These are phyloP conservation scores for Meles meles DNA, from an alignment of 2,113 vertebrate species.

Conservation along the genomic window DNA sequence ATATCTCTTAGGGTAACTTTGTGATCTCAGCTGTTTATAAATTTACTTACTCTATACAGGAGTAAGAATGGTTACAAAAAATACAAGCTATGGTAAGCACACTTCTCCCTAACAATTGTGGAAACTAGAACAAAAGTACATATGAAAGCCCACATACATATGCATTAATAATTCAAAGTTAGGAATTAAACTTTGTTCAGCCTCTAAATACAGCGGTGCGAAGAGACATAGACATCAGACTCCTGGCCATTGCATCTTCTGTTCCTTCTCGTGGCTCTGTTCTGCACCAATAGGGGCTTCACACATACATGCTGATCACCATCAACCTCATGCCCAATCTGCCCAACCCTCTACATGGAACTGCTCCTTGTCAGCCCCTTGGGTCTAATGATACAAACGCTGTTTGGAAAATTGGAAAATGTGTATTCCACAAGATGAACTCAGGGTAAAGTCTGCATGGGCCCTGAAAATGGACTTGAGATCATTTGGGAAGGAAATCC, in stretches of 20 bases:
- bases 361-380: not conserved
- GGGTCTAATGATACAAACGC: not conserved
- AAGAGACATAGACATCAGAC: not conserved
- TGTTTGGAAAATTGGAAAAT: not conserved
- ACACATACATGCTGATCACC: not conserved
- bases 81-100: not conserved
- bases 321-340: not conserved
- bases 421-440: not conserved
- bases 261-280: not conserved
- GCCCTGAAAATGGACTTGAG: not conserved
- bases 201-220: not conserved
- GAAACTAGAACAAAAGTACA: not conserved
- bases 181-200: not conserved
- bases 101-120: not conserved
- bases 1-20: not conserved
- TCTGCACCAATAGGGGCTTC: too few relatives aligned
- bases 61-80: not conserved
- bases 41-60: not conserved
- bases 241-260: not conserved
- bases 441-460: not conserved
- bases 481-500: not conserved
- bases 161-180: not conserved
- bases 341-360: not conserved
- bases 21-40: not conserved
- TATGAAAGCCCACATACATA: not conserved